Evolutionary conservation across 2,888 invertebrate species (phyloP), one percentile per base, ranked within the genome.

Genomic region (Metallyticus violacea): DNA sequence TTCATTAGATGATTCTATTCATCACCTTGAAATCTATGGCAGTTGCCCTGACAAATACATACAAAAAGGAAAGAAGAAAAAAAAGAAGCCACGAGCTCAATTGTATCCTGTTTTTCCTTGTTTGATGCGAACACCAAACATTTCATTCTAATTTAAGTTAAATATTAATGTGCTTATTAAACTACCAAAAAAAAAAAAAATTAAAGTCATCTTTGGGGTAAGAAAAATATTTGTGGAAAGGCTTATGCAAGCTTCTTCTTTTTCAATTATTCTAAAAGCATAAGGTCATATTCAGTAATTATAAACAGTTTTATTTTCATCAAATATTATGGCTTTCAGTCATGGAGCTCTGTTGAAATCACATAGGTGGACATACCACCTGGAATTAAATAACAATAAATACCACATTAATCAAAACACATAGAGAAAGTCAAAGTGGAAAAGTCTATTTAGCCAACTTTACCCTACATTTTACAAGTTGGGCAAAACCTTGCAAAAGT

Each of bases 261-360:
- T 62, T 62, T 62, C 22, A 22, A 15, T 62, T 62, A 62, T 62
- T 62, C 40, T 62, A 62, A 62, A 62, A 62, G 40, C 40, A 62
- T 62, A 15, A 62, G 22, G 15, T 27, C 26, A 28, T 78, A 26
- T 81, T 84, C 78, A 86, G 79, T 82, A 79, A 84, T 86, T 86
- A 86, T 82, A 86, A 86, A 86, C 79, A 84, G 28, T 79, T 86
- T 86, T 84, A 84, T 86, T 86, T 82, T 82, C 77, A 62, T 86
- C 78, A 86, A 86, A 84, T 84, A 86, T 25, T 86, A 86, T 86
- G 86, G 86, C 86, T 86, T 86, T 86, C 86, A 86, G 86, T 86
- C 86, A 86, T 86, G 86, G 86, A 79, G 26, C 84, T 84, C 84
- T 83, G 83, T 79, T 83, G 83, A 83, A 83, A 83, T 83, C 40